Evolutionary conservation across 2,888 invertebrate genomes (phyloP).

Genomic region (Eristalis pertinax): DNA sequence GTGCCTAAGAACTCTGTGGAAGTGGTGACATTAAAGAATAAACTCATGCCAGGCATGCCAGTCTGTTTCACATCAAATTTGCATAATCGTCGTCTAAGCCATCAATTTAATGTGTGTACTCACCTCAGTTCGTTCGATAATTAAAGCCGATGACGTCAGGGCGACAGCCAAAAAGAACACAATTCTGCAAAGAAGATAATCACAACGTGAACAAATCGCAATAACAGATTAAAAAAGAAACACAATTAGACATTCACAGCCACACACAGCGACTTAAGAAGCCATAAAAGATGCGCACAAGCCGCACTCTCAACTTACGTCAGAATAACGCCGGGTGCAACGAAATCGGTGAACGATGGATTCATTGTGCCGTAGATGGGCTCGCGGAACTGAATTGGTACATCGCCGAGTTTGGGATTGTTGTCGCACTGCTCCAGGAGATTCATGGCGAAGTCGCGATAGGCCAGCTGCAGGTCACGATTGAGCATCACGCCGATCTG

Average conservation of each 20-base stretch:
- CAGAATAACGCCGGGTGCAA: constrained; percentile 96
- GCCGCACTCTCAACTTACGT: constrained; percentile 85
- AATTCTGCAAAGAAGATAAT: constrained; percentile 85
- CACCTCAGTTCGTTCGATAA: constrained; percentile 93
- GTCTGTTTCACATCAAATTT: not conserved
- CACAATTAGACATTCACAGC: constrained; percentile 1
- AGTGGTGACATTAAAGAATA: not conserved
- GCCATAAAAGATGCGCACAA: not conserved
- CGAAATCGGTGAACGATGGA: constrained; percentile 97
- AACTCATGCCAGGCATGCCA: not conserved
- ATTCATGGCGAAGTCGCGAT: constrained; percentile 91
- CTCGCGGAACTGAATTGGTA: constrained; percentile 93
- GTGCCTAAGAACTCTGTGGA: not conserved
- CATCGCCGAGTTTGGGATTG: constrained; percentile 93
- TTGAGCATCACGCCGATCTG: constrained; percentile 95
- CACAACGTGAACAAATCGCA: constrained; percentile 22
- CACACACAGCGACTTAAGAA: not conserved
- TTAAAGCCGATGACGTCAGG: constrained; percentile 94
- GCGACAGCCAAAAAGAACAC: constrained; percentile 98
- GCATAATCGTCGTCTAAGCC: not conserved
- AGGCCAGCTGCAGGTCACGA: constrained; percentile 91
- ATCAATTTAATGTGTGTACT: constrained; percentile 52
- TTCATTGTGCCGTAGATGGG: constrained; percentile 94
- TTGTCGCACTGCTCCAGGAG: constrained; percentile 88
- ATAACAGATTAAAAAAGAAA: constrained; percentile 4